These are phyloP conservation scores for Rhodeus uyekii DNA, from an alignment of 2,797 vertebrate species.

Conservation along the genomic window DNA sequence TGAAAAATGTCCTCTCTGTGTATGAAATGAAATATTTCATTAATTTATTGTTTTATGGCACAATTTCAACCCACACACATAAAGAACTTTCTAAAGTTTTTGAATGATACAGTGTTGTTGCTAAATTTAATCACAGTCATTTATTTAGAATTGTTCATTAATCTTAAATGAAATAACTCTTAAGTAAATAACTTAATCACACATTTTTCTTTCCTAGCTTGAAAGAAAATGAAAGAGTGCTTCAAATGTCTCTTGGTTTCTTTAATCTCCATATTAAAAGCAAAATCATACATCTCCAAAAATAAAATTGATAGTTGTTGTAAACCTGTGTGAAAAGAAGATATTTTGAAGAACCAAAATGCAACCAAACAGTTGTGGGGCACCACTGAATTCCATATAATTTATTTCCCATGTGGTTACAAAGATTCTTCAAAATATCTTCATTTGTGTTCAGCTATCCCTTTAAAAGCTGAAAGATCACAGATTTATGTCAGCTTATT, in stretches of 20 bases:
- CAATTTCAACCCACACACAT: constrained; percentile 9
- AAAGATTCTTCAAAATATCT: neutral
- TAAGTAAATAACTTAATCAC: neutral
- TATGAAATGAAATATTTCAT: constrained; percentile 36
- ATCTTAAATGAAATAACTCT: neutral
- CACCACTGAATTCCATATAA: neutral
- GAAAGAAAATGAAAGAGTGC: neutral
- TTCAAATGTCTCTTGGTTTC: neutral
- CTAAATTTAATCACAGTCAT: neutral
- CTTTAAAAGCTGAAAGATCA: neutral
- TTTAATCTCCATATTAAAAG: neutral
- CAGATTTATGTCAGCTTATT: neutral
- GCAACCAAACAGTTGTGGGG: neutral
- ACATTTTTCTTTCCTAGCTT: neutral
- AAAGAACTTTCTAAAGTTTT: constrained; percentile 8
- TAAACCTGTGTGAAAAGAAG: neutral
- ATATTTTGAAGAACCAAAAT: neutral
- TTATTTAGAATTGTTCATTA: neutral
- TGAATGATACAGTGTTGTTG: neutral
- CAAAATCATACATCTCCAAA: too few species aligned
- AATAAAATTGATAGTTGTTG: too few species aligned
- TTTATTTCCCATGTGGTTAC: neutral
- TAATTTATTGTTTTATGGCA: constrained; percentile 44
- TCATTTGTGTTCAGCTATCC: neutral
- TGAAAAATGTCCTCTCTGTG: constrained; percentile 35